Percentiles rank a stretch among this genome's conserved stretches.
phyloP scores from a whole-genome alignment of 2,113 vertebrate genomes.

The Lycocorax pyrrhopterus region DNA sequence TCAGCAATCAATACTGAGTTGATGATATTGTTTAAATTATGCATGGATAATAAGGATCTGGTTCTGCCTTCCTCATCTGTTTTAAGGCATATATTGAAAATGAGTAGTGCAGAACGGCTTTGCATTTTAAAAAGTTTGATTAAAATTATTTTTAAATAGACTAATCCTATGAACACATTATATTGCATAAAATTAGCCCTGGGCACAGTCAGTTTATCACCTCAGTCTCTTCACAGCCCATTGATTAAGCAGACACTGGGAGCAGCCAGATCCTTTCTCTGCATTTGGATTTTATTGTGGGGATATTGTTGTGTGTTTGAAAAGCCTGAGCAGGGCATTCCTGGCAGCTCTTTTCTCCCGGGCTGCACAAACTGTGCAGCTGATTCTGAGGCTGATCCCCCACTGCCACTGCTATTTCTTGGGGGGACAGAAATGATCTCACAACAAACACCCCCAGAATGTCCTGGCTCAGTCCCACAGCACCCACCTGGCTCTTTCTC shows the following conservation, averaged over 20 bases:
- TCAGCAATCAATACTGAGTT: constrained; percentile 51
- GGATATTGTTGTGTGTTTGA: background rate
- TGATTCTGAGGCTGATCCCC: constrained; percentile 29
- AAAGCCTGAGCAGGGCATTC: background rate
- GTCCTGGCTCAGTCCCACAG: accelerated
- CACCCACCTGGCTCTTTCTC: background rate
- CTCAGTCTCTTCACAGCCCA: constrained; percentile 67
- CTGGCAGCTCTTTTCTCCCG: constrained; percentile 41
- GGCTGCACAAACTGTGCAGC: constrained; percentile 1
- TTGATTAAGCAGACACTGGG: constrained; percentile 58
- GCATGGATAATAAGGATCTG: constrained; percentile 13
- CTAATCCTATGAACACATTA: constrained; percentile 61
- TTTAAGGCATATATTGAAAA: constrained; percentile 35
- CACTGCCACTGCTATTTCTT: background rate
- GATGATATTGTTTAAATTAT: constrained; percentile 60
- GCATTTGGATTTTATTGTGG: background rate
- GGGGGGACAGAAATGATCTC: background rate
- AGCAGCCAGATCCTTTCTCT: constrained; percentile 21
- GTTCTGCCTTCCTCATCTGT: constrained; percentile 38
- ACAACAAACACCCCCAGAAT: accelerated
- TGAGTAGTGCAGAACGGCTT: constrained; percentile 38
- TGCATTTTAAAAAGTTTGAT: constrained; percentile 64
- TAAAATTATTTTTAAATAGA: constrained; percentile 69
- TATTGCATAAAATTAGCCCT: constrained; percentile 69
- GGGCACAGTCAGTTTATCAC: constrained; percentile 65